Base-by-base conservation (phyloP, 1,140 invertebrate genomes). In the Fragariocoptes setiger region DNA sequence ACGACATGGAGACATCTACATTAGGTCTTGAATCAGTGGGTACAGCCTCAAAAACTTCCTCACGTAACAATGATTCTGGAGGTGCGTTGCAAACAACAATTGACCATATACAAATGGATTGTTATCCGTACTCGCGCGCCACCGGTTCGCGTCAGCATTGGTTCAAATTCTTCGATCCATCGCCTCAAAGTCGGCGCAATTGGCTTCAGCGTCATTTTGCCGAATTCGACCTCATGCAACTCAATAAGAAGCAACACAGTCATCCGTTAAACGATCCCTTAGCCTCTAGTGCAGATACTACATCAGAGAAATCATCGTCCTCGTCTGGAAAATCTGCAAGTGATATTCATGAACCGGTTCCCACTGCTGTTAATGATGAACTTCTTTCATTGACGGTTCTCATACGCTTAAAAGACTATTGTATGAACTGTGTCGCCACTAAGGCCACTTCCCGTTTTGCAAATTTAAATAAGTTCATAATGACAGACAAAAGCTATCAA, bases 91-190 rank as follows among this genome's bases (percentile, higher is more conserved):
- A 94, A 62, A 71, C 95, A 31, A 74, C 74, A 3, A 56, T 97
- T 17, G 65, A 54, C 19, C 61, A 73, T 54, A 72, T 95, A 53
- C 73, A 83, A 55, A 61, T 94, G 8, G 88, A 95, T 58, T 78
- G 83, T 54, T 97, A 95, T 62, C 88, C 88, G 0, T 94, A 88
- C 63, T 82, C 92, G 58, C 67, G 82, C 50, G 80, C 83, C 52
- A 39, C 46, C 57, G 70, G 71, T 8, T 74, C 76, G 56, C 64
- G 80, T 46, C 70, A 72, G 47, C 76, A 82, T 57, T 95, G 83
- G 85, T 67, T 73, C 37, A 53, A 54, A 39, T 65, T 57, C 49
- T 52, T 50, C 35, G 61, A 61, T 46, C 57, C 56, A 35, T 53
- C 53, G 36, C 51, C 53, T n/a, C 8, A 31, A 17, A 53, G 52